Evolutionary conservation across 2,888 invertebrate species (phyloP), one percentile per base, ranked within the genome.

Genomic region (Drosophila multiciliata): DNA sequence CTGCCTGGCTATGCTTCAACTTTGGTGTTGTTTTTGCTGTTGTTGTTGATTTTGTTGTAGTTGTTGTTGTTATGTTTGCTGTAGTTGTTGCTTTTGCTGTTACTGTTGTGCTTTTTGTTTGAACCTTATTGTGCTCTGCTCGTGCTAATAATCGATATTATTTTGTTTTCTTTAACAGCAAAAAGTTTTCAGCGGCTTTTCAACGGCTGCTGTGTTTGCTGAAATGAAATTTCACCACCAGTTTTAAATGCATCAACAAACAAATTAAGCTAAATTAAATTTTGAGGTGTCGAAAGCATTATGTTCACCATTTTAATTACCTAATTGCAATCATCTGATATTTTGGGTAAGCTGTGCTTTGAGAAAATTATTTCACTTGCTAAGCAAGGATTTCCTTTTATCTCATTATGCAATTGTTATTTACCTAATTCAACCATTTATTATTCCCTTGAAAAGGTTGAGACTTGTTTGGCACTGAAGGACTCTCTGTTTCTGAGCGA

Each of bases 111-210:
- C 60, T 66, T 58, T 74, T 66, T 70, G 67, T 49, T 66, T 57
- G 42, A 15, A 54, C 36, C 32, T 26, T 59, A 61, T 67, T 73
- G 66, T 80, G 55, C 66, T 62, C 53, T 38, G 42, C 35, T 75
- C 69, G 81, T 81, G 83, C 76, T 85, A 83, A 90, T 87, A 87
- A 87, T 87, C 88, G 87, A 87, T 87, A 88, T 88, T 85, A 87
- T 90, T 88, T 77, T 90, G 81, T 90, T 87, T 86, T 83, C 73
- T 62, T 68, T 77, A 60, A 73, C 79, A 90, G 75, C 70, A 68
- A 79, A 83, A 78, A 69, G 88, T 85, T 88, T 85, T 83, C 71
- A 85, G 60, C 74, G 65, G 73, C 75, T 82, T 80, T 84, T 71
- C 68, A 64, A 49, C 50, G 50, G 67, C 60, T 69, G 54, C 65